Conservation (phyloP, 2,113 vertebrate species). For the Periophthalmodon schlosseri region DNA sequence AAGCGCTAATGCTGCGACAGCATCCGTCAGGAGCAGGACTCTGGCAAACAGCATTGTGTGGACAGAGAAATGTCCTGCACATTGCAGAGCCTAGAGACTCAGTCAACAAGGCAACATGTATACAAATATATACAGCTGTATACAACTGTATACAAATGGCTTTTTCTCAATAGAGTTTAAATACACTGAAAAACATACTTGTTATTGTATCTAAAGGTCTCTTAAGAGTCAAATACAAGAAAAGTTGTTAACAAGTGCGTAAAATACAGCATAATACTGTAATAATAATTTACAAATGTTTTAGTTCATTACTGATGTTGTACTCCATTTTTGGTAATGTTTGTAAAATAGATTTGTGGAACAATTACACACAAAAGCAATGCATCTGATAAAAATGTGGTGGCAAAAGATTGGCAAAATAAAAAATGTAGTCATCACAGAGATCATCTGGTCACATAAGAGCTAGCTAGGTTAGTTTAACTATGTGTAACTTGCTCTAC, state of each 20-base stretch:
- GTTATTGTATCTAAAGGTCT: not conserved
- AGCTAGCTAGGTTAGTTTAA: no score
- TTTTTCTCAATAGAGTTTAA: not conserved
- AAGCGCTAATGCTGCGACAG: conserved; percentile 33
- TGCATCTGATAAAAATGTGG: no score
- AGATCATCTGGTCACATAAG: no score
- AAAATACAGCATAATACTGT: not conserved
- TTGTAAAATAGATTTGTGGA: no score
- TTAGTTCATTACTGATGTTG: no score
- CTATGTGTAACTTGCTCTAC: no score
- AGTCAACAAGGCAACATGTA: not conserved
- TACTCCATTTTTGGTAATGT: no score
- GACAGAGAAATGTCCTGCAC: conserved; percentile 25
- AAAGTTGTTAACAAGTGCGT: not conserved
- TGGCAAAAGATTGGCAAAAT: no score
- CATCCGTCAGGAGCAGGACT: conserved; percentile 24
- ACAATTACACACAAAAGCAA: no score
- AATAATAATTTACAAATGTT: no score
- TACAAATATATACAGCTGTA: not conserved
- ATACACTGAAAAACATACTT: not conserved
- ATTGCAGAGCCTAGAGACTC: not conserved
- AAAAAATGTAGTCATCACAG: no score
- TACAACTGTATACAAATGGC: no score
- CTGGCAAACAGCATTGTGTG: conserved; percentile 26
- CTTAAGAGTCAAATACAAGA: not conserved